Conservation (phyloP, 2,113 vertebrate species). For the Alouatta palliata region DNA sequence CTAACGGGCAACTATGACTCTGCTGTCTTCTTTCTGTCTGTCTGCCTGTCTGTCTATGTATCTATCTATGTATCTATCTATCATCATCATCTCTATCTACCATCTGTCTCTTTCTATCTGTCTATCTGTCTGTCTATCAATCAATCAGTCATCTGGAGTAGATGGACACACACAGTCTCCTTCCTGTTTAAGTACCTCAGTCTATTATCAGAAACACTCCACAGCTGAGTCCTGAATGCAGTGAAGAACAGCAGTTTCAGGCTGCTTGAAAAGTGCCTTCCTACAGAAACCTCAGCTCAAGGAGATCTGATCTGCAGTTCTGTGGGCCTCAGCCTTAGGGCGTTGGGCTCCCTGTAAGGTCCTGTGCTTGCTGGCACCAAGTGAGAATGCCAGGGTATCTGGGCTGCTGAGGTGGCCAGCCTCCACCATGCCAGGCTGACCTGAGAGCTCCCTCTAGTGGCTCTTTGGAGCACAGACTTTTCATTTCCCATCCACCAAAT, state of each 20-base stretch:
- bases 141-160: background rate
- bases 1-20: background rate
- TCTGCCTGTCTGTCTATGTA: too few relatives aligned
- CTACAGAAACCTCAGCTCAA: background rate
- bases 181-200: background rate
- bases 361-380: background rate
- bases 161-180: background rate
- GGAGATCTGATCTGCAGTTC: background rate
- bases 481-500: background rate
- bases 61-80: background rate
- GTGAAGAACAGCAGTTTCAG: background rate
- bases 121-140: too few relatives aligned
- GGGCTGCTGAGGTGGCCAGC: rapidly evolving
- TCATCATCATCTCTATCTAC: background rate
- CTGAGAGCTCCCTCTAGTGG: conserved; percentile 71
- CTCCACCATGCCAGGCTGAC: background rate
- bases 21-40: rapidly evolving
- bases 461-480: background rate
- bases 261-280: background rate
- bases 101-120: background rate
- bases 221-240: rapidly evolving
- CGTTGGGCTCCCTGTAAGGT: too few relatives aligned
- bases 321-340: background rate
- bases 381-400: rapidly evolving
- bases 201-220: background rate